Evolutionary conservation across 2,113 vertebrate species (phyloP).

Genomic region (Gallinago paraguaiae): DNA sequence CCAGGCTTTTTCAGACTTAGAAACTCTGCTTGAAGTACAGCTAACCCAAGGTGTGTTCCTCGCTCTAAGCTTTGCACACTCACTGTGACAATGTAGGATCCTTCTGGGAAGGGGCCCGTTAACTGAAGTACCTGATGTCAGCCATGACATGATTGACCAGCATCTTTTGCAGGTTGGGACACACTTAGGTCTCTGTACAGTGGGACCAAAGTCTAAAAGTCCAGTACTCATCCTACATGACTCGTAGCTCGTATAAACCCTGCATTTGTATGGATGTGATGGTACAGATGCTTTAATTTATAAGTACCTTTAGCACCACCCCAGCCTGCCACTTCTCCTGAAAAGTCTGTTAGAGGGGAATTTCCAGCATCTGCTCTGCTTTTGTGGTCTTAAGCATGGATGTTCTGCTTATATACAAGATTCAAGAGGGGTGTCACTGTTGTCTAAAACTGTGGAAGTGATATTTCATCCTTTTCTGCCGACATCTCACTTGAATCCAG

Average conservation of each 20-base stretch:
- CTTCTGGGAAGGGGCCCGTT: neutral
- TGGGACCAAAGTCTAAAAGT: neutral
- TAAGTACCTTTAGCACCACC: neutral
- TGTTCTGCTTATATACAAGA: neutral
- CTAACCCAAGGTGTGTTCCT: neutral
- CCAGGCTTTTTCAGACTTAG: neutral
- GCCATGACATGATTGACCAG: neutral
- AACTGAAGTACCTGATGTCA: neutral
- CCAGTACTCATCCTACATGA: neutral
- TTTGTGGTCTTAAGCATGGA: neutral
- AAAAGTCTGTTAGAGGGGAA: neutral
- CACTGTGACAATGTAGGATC: neutral
- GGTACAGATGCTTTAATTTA: neutral
- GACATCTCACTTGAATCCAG: neutral
- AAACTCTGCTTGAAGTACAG: neutral
- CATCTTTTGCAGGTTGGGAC: neutral
- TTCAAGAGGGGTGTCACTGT: neutral
- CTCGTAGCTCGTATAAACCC: fast-evolving
- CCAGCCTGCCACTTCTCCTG: neutral
- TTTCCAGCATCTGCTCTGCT: neutral
- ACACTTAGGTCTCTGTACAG: fast-evolving
- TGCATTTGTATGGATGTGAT: neutral
- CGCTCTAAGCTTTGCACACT: neutral
- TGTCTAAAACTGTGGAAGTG: neutral
- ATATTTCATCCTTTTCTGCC: neutral